phyloP scores from a whole-genome alignment of 2,888 invertebrate species.

The Eupithecia centaureata region DNA sequence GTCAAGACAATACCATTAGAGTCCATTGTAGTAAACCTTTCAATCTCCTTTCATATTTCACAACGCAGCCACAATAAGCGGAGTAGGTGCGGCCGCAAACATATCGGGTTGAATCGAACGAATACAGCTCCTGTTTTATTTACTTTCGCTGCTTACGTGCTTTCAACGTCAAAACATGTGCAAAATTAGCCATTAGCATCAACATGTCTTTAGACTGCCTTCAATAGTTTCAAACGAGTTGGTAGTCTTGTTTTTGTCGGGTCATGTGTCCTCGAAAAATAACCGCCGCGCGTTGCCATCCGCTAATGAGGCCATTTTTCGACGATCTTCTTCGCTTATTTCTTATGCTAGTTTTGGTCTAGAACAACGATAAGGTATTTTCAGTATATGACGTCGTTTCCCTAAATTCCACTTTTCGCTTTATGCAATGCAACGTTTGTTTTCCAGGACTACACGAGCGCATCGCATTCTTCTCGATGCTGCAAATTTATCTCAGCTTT shows the following conservation, averaged over 20 bases:
- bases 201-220: slow-evolving; percentile 49
- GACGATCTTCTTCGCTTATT: slow-evolving; percentile 44
- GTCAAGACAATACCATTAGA: slow-evolving; percentile 33
- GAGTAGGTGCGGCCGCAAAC: slow-evolving; percentile 49
- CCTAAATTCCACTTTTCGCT: neutral
- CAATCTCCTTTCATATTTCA: slow-evolving; percentile 55
- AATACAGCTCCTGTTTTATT: slow-evolving; percentile 49
- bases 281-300: slow-evolving; percentile 74
- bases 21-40: slow-evolving; percentile 44
- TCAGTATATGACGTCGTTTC: slow-evolving; percentile 17
- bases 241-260: slow-evolving; percentile 64
- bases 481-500: slow-evolving; percentile 50
- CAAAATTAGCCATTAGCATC: slow-evolving; percentile 49
- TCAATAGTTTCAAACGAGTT: slow-evolving; percentile 63
- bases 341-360: slow-evolving; percentile 44
- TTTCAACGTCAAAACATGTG: slow-evolving; percentile 50
- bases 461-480: slow-evolving; percentile 33
- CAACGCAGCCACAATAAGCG: slow-evolving; percentile 47
- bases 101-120: slow-evolving; percentile 40
- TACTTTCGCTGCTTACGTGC: slow-evolving; percentile 53
- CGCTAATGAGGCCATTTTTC: slow-evolving; percentile 63
- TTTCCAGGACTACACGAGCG: slow-evolving; percentile 18
- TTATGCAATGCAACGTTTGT: neutral
- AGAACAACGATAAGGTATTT: slow-evolving; percentile 41
- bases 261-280: slow-evolving; percentile 74